Percentiles rank a stretch among this genome's conserved stretches.
These are phyloP conservation scores for Tonatia bakeri DNA, from an alignment of 2,113 vertebrate genomes.

Conservation along the genomic window DNA sequence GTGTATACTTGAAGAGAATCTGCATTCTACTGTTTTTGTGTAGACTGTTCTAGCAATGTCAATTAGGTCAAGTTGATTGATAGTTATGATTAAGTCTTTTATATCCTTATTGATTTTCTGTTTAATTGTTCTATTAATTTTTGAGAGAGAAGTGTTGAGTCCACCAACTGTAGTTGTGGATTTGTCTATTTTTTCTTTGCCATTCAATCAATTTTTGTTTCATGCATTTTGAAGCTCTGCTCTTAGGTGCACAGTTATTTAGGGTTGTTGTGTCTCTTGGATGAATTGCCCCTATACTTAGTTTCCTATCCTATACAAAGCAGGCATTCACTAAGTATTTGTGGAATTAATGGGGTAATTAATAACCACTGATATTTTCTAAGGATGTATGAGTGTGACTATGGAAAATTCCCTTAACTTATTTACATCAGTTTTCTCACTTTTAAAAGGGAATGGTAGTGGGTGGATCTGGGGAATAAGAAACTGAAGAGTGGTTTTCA, in stretches of 20 bases:
- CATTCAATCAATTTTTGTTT: neutral
- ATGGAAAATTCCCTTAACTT: neutral
- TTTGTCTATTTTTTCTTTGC: neutral
- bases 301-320: neutral
- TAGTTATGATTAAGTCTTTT: neutral
- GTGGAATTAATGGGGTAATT: neutral
- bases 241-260: neutral
- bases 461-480: neutral
- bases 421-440: neutral
- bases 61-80: neutral
- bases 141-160: no score
- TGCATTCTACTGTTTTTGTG: neutral
- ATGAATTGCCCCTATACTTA: neutral
- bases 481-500: no score
- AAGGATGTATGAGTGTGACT: neutral
- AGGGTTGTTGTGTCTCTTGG: neutral
- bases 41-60: neutral
- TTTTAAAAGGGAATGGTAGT: neutral
- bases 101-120: neutral
- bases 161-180: neutral
- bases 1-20: neutral
- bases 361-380: neutral
- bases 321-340: neutral
- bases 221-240: neutral
- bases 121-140: no score